Conservation (phyloP, 2,797 vertebrate species). For the Cossypha niveicapilla region DNA sequence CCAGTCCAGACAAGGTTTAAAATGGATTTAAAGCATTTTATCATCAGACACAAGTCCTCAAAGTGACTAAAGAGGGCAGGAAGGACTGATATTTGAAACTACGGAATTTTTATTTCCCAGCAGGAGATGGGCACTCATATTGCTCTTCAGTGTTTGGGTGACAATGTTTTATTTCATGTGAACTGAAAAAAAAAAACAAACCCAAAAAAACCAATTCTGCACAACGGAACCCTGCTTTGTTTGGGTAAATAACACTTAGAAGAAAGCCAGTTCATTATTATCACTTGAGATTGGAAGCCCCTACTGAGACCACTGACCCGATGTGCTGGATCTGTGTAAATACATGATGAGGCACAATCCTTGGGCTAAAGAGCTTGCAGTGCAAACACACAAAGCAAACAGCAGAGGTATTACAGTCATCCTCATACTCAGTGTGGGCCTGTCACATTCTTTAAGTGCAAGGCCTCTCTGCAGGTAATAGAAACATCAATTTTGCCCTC, state of each 20-base stretch:
- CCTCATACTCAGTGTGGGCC: not conserved
- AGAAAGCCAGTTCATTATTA: constrained; percentile 46
- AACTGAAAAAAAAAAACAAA: not conserved
- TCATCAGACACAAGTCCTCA: constrained; percentile 25
- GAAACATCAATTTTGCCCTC: not conserved
- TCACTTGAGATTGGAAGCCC: constrained; percentile 26
- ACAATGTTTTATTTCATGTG: constrained; percentile 32
- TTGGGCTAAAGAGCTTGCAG: constrained; percentile 39
- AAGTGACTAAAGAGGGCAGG: constrained; percentile 22
- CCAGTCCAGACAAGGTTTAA: constrained; percentile 27
- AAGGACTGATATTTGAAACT: constrained; percentile 39
- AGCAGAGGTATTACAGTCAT: not conserved
- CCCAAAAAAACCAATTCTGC: constrained; percentile 15
- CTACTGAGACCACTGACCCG: not conserved
- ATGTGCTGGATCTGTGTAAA: constrained; percentile 47
- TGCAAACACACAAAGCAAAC: constrained; percentile 52
- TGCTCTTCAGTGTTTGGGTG: not conserved
- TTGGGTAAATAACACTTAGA: constrained; percentile 39
- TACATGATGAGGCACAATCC: constrained; percentile 17
- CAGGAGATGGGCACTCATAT: constrained; percentile 1
- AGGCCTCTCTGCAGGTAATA: not conserved
- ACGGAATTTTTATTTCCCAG: constrained; percentile 50
- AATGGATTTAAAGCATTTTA: constrained; percentile 54
- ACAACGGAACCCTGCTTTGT: constrained; percentile 4
- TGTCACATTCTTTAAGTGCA: not conserved